Evolutionary conservation across 2,888 invertebrate species (phyloP).

Genomic region (Troilus luridus): DNA sequence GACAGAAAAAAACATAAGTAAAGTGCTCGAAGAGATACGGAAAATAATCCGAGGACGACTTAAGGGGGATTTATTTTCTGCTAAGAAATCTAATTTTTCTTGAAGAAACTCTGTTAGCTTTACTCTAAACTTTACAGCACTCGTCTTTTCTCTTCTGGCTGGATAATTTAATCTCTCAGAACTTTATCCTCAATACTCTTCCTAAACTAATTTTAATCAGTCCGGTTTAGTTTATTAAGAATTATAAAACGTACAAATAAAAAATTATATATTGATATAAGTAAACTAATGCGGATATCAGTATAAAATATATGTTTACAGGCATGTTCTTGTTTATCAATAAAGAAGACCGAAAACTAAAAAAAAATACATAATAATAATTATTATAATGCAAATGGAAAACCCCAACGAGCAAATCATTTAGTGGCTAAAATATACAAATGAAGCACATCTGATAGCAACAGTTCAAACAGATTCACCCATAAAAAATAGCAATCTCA

Average conservation of each 20-base stretch:
- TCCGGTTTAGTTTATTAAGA: background rate
- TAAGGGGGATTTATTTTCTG: constrained; percentile 1
- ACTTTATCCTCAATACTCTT: background rate
- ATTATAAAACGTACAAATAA: background rate
- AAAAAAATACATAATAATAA: too few species aligned
- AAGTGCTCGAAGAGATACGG: background rate
- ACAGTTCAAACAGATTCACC: too few species aligned
- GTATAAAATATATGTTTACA: too few species aligned
- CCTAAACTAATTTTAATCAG: background rate
- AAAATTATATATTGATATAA: too few species aligned
- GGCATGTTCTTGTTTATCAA: too few species aligned
- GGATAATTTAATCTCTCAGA: constrained; percentile 16
- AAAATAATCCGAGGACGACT: background rate
- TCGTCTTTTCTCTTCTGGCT: constrained; percentile 22
- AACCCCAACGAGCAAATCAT: too few species aligned
- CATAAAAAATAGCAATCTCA: too few species aligned
- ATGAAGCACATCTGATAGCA: too few species aligned
- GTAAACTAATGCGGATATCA: too few species aligned
- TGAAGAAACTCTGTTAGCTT: constrained; percentile 31
- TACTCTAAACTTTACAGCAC: background rate
- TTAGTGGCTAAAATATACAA: too few species aligned
- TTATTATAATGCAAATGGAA: too few species aligned
- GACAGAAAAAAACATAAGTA: background rate
- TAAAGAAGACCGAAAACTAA: too few species aligned
- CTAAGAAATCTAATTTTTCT: constrained; percentile 34